These are phyloP conservation scores for Hirtodrosophila cameraria DNA, from an alignment of 2,888 invertebrate genomes.

Conservation along the genomic window DNA sequence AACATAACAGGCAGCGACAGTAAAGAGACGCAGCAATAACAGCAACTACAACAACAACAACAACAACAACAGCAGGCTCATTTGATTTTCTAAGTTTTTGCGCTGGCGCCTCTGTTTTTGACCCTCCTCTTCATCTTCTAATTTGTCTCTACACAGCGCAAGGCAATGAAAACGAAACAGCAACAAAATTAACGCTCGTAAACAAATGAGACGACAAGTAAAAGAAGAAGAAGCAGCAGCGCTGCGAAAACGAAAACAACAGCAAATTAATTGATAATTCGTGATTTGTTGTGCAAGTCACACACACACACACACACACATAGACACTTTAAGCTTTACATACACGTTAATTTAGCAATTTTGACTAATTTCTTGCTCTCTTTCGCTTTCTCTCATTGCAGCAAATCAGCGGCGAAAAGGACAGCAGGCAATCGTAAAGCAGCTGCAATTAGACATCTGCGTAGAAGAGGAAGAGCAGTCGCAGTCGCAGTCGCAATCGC, in stretches of 20 bases:
- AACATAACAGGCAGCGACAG: conserved; percentile 60
- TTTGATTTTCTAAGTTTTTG: conserved; percentile 50
- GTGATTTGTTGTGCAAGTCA: conserved; percentile 60
- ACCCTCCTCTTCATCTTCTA: conserved; percentile 12
- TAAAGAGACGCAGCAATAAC: conserved; percentile 39
- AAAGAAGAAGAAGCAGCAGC: conserved; percentile 13
- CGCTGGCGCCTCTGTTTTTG: conserved; percentile 53
- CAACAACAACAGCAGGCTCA: conserved; percentile 29
- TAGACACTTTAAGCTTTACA: background rate
- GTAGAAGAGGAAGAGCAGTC: too few relatives aligned
- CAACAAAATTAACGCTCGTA: conserved; percentile 40
- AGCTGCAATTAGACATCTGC: conserved; percentile 27
- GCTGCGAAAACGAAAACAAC: conserved; percentile 36
- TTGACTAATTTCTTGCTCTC: conserved; percentile 58
- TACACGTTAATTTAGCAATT: conserved; percentile 15
- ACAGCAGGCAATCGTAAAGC: conserved; percentile 73
- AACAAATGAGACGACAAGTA: conserved; percentile 50
- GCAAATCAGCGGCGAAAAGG: conserved; percentile 66
- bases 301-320: conserved; percentile 3
- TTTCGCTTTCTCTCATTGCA: conserved; percentile 61
- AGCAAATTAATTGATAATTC: conserved; percentile 66
- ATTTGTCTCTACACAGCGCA: background rate
- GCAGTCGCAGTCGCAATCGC: conserved; percentile 19
- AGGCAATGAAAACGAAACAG: conserved; percentile 24
- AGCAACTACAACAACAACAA: conserved; percentile 20